These are phyloP conservation scores for Aleadryas rufinucha DNA, from an alignment of 2,113 vertebrate species.

Conservation along the genomic window DNA sequence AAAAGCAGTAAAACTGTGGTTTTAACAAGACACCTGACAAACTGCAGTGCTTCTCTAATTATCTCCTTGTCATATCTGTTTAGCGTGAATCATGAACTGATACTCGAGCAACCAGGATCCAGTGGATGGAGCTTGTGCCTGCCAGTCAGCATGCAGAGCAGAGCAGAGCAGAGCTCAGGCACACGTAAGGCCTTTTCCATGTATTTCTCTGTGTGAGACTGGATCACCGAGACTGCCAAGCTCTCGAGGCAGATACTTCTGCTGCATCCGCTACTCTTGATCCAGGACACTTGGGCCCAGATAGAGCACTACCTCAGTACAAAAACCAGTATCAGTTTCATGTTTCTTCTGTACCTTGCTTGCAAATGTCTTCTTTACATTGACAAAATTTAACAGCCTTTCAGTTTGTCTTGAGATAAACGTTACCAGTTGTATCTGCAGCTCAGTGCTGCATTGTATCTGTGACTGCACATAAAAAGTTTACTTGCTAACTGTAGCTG, in stretches of 20 bases:
- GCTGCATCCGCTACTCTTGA: not conserved
- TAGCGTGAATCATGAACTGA: conserved; percentile 4
- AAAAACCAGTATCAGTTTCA: not conserved
- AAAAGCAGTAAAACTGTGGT: not conserved
- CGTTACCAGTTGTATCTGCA: not conserved
- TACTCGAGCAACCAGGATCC: not conserved
- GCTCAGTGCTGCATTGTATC: not conserved
- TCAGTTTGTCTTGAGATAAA: not conserved
- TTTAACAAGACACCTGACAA: conserved; percentile 55
- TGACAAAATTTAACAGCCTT: not conserved
- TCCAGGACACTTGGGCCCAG: not conserved
- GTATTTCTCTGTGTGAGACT: not conserved
- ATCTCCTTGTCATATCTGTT: conserved; percentile 44
- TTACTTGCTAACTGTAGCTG: not conserved
- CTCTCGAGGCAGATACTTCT: not conserved
- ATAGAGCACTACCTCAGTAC: not conserved
- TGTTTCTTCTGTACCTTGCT: not conserved
- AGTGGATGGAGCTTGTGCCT: not conserved
- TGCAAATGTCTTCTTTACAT: not conserved
- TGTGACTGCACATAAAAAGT: not conserved
- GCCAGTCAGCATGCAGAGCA: not conserved
- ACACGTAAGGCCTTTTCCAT: not conserved
- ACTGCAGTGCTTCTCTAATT: conserved; percentile 45
- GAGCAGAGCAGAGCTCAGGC: not conserved
- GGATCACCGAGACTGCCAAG: not conserved